Evolutionary conservation across 2,888 invertebrate species (phyloP), one percentile per base, ranked within the genome.

Genomic region (Pelosia muscerda): DNA sequence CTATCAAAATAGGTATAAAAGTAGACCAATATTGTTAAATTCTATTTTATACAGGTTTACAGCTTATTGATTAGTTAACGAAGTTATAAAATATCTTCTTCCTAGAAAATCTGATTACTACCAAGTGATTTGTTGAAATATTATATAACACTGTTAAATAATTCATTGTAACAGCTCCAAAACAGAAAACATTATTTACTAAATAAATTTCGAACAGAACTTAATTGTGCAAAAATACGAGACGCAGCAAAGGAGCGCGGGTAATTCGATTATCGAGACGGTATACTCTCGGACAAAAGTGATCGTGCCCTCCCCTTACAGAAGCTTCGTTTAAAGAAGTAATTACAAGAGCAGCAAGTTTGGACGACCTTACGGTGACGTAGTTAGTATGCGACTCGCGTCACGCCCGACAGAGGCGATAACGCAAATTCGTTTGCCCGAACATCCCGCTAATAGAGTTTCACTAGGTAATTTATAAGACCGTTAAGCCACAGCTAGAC

Each of bases 401-500:
- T 87, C 82, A 83, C 82, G 83, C 86, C 86, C 87, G 87, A 90
- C 84, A 84, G 87, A 91, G 92, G 93, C 93, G 95, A 95, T 95
- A 94, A 94, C 93, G 92, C 93, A 94, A 95, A 94, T 94, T 94
- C 94, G 93, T 92, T 94, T 94, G 90, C 88, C 86, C 90, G 92
- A 94, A 92, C 93, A 93, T 94, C 93, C 90, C 90, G 93, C 92
- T 95, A 95, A 94, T 95, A 95, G 94, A 94, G 94, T 94, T 95
- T 93, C 92, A 92, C 93, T 95, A 28, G 57, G 57, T 57, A 94
- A 95, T 95, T 95, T 95, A 94, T 93, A 94, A 94, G 94, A 87
- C 90, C 88, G 91, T 92, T 91, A 93, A 91, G 92, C 91, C 89
- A 71, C 84, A 85, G 75, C 86, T 82, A 86, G 80, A 81, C 86